Conservation (phyloP, 1,140 invertebrate species). For the Drosophila burlai region DNA sequence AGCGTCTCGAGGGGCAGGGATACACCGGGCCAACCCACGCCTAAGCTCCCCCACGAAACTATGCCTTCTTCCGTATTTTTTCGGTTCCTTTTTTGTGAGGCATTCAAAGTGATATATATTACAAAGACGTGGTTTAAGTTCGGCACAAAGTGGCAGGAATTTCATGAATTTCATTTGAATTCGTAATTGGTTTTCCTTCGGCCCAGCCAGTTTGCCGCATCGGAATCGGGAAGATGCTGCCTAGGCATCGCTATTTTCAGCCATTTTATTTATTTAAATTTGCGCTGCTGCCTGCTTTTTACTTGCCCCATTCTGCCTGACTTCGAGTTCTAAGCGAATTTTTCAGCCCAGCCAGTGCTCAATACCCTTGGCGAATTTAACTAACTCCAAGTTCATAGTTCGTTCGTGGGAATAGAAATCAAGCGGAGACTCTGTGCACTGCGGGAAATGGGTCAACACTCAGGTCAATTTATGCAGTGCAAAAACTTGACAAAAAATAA, state of each 20-base stretch:
- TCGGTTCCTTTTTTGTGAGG: slow-evolving; percentile 21
- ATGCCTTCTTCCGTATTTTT: slow-evolving; percentile 29
- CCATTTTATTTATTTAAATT: slow-evolving; percentile 71
- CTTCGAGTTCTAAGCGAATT: slow-evolving; percentile 32
- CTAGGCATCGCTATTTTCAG: slow-evolving; percentile 40
- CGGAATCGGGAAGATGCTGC: slow-evolving; percentile 28
- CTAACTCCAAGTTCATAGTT: slow-evolving; percentile 65
- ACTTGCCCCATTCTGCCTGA: slow-evolving; percentile 11
- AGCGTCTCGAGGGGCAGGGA: slow-evolving; percentile 20
- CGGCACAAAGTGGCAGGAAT: slow-evolving; percentile 64
- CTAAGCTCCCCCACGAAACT: slow-evolving; percentile 33
- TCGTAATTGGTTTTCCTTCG: slow-evolving; percentile 64
- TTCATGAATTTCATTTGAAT: slow-evolving; percentile 76
- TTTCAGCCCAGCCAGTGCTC: slow-evolving; percentile 22
- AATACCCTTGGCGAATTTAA: slow-evolving; percentile 49
- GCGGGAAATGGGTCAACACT: neutral
- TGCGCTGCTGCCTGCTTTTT: slow-evolving; percentile 41
- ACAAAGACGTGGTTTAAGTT: slow-evolving; percentile 68
- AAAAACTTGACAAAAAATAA: neutral
- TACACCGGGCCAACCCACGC: slow-evolving; percentile 13
- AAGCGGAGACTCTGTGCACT: neutral
- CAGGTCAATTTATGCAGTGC: no score
- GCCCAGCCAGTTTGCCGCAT: slow-evolving; percentile 18
- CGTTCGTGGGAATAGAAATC: slow-evolving; percentile 32
- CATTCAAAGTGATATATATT: slow-evolving; percentile 63